Base-by-base conservation (phyloP, 1,140 invertebrate species). In the Polypedilum vanderplanki region DNA sequence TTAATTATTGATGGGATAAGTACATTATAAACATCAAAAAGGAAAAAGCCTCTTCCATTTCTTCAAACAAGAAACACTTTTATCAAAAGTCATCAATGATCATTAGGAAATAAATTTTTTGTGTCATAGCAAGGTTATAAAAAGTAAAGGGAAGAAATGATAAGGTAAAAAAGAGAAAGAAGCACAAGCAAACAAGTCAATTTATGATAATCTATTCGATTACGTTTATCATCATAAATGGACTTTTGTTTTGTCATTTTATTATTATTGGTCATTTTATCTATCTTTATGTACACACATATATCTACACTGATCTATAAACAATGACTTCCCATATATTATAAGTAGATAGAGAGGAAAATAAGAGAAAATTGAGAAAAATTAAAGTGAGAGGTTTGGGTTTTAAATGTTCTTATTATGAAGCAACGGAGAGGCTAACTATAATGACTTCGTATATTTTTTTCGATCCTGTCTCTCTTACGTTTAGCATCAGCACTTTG, bases 161-260 rank as follows among this genome's bases (percentile, higher is more conserved):
- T 12, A 9, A 12, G 41, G 15, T 46, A 46, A 7, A 41, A 41
- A n/a, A 33, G 24, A 33, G 24, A 33, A 33, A 33, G 24, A 33
- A 33, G 24, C 24, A 33, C 24, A 33, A 33, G 24, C 4, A 57
- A 57, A 57, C 46, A 57, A 57, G 12, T 9, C 46, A 57, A 57
- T 57, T 57, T 57, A 57, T 57, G 46, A 57, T 57, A 57, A 57
- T 57, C 46, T n/a, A 57, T 57, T 15, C 46, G n/a, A 57, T 57
- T 57, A 33, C 24, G 24, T 33, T 57, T 15, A 15, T 57, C 46
- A 57, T 57, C 46, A 57, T 57, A n/a, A 57, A 57, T 57, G 46
- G 46, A 57, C 46, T 57, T n/a, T n/a, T 57, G 46, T 57, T 57
- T 46, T 57, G 12, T 12, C 46, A n/a, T 12, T 57, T 12, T 46